Evolutionary conservation across 2,113 vertebrate species (phyloP), one percentile per base, ranked within the genome.

Genomic region (Amphiprion percula): DNA sequence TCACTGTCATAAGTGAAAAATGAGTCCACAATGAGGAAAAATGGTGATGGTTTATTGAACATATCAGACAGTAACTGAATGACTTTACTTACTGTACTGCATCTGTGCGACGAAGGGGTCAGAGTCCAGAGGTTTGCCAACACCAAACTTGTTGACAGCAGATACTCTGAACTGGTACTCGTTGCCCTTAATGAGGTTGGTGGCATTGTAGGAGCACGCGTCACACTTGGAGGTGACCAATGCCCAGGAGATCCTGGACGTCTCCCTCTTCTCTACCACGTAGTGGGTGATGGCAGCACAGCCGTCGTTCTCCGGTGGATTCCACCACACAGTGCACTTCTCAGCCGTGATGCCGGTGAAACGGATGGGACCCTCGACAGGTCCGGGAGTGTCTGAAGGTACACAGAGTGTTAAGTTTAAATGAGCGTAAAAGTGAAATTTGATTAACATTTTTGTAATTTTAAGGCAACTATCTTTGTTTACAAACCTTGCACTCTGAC

Each of bases 111-210:
- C 92, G 70, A 99, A 84, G 63, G 97, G 90, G 77, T 98, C 97
- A 74, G 98, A 99, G 88, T 99, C 98, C 62, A 99, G 86, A 26
- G 97, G 95, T 91, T 95, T 97, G 73, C 98, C 97, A 71, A 95
- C 96, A 80, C 98, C 98, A 92, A 97, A 99, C 89, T 96, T 99
- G 90, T 99, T 99, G 79, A 96, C 96, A 74, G 98, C 97, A 88
- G 97, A 99, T 71, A 99, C 90, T 88, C 97, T 97, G 96, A 99
- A 99, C 79, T 99, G 98, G 87, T 99, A 99, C 79, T 99, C 98
- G 49, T 99, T 99, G 92, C 97, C 98, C 47, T 95, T 97, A 85
- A 99, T 99, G 82, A 99, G 93, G 90, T 97, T 99, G 59, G 94
- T 94, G 73, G 96, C 96, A 5, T 94, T 96, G 77, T 95, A 98